Evolutionary conservation across 2,797 vertebrate genomes (phyloP), one percentile per base, ranked within the genome.

Genomic region (Phaenicophaeus curvirostris): DNA sequence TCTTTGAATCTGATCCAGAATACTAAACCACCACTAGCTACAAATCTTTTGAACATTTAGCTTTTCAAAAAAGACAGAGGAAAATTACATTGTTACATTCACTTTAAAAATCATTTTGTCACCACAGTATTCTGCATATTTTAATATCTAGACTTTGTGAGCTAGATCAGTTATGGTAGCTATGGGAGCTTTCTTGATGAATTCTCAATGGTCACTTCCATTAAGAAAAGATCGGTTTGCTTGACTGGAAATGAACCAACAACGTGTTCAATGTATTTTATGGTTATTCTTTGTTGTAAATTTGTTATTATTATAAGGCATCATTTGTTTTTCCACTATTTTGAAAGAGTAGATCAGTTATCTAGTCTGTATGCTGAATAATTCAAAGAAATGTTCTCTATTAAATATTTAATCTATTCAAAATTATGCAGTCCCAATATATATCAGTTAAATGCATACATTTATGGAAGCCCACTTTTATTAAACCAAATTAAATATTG

Each of bases 401-500:
- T 97, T 98, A 97, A 98, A 98, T 98, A 98, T 98, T 98, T 97
- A 98, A 96, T 96, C 80, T 94, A 94, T 97, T 97, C 88, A 96
- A 97, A 98, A 98, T 98, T 97, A 96, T 96, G 86, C 93, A 90
- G 92, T 95, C 84, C 80, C 86, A 96, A 95, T 96, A 97, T 97
- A 97, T 97, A 97, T 98, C 97, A 97, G 97, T 97, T 98, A 97
- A 98, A 98, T 97, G 75, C 95, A 98, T 93, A 96, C 92, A 95
- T 95, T 97, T 96, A 95, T 96, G 95, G 94, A 96, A 96, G 91
- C 87, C 83, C 87, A 95, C 94, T 97, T 98, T 98, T 97, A 98
- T 98, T 98, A 98, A 98, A 97, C 82, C 80, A 97, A 97, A 98
- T 98, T 98, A 98, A 98, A 98, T 98, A 98, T 98, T 98, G 97